Evolutionary conservation across 2,797 vertebrate genomes (phyloP).

Genomic region (Coregonus suidteri): DNA sequence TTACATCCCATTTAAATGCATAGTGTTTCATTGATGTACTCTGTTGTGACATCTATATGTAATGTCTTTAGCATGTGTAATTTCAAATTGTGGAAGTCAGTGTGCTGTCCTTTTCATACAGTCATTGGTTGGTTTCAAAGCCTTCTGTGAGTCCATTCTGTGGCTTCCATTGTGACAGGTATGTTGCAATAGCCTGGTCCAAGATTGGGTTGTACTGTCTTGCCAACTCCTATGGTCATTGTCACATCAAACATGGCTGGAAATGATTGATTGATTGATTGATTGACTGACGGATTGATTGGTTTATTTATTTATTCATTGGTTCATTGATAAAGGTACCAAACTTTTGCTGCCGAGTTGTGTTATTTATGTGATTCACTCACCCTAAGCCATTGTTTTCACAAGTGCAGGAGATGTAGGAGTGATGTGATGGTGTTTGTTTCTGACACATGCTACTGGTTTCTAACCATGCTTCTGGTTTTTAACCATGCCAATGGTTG

Average conservation of each 20-base stretch:
- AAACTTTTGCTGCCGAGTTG: background rate
- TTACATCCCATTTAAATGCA: background rate
- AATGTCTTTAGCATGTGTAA: background rate
- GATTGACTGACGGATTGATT: background rate
- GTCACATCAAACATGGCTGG: background rate
- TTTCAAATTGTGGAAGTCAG: background rate
- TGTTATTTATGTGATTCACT: background rate
- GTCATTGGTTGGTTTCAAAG: background rate
- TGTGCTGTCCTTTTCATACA: background rate
- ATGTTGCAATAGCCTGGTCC: background rate
- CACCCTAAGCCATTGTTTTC: background rate
- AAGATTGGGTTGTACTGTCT: constrained; percentile 2
- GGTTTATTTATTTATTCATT: background rate
- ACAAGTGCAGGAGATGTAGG: background rate
- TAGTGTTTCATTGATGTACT: background rate
- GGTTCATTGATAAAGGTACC: background rate
- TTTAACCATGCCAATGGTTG: background rate
- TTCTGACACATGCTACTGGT: background rate
- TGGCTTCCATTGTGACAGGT: background rate
- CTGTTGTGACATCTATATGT: constrained; percentile 1
- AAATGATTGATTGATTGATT: background rate
- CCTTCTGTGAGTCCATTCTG: constrained; percentile 1
- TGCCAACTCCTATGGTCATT: too few relatives aligned
- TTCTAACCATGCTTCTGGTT: background rate
- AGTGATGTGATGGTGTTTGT: background rate